These are phyloP conservation scores for Rutilus rutilus DNA, from an alignment of 2,113 vertebrate species.

Conservation along the genomic window DNA sequence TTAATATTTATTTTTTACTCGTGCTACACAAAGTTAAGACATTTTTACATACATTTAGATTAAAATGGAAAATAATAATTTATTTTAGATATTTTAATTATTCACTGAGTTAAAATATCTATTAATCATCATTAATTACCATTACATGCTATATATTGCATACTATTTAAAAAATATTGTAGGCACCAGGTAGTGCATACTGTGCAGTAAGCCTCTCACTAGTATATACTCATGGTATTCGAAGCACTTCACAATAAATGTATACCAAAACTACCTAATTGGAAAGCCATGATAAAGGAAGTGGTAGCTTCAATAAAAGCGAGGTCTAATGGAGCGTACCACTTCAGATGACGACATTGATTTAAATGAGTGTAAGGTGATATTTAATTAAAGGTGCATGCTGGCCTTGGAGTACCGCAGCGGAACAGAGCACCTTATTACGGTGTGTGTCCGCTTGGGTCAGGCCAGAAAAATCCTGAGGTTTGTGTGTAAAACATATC, in stretches of 20 bases:
- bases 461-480: slow-evolving; percentile 27
- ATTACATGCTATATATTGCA: background rate
- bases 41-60: background rate
- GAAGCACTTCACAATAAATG: slow-evolving; percentile 11
- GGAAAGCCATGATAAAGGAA: slow-evolving; percentile 19
- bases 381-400: slow-evolving; percentile 44
- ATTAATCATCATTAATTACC: background rate
- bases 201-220: background rate
- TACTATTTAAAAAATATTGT: background rate
- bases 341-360: slow-evolving; percentile 44
- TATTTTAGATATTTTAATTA: background rate
- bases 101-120: background rate
- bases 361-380: slow-evolving; percentile 45
- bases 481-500: slow-evolving; percentile 56
- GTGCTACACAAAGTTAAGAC: background rate
- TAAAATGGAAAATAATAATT: background rate
- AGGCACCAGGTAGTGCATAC: background rate
- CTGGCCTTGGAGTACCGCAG: slow-evolving; percentile 18
- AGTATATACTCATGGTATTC: background rate
- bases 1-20: no score
- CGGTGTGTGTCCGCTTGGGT: slow-evolving; percentile 38
- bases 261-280: slow-evolving; percentile 9
- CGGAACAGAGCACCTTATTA: slow-evolving; percentile 42
- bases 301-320: slow-evolving; percentile 16
- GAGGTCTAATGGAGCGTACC: slow-evolving; percentile 17